Evolutionary conservation across 2,888 invertebrate species (phyloP).

Genomic region (Sericinus montela): DNA sequence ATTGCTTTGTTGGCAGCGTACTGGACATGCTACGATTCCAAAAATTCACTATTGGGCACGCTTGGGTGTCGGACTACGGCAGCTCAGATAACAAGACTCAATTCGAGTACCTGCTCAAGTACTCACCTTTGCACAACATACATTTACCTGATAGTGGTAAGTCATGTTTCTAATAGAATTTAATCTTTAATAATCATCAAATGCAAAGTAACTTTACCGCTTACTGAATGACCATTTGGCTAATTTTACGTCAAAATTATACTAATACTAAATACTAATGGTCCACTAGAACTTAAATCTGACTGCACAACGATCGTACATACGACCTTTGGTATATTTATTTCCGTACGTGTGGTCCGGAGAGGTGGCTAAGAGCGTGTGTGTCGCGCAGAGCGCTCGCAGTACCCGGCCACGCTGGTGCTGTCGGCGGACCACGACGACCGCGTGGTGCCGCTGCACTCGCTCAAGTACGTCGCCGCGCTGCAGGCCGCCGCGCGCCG

Average conservation of each 20-base stretch:
- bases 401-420: constrained; percentile 95
- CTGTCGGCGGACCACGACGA: constrained; percentile 99
- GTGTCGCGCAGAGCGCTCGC: constrained; percentile 48
- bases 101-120: constrained; percentile 90
- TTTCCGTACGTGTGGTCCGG: no score
- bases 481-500: constrained; percentile 85
- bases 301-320: no score
- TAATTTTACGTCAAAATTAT: no score
- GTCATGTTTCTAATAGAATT: not conserved
- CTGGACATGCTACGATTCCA: constrained; percentile 98
- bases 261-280: no score
- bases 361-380: no score
- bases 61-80: constrained; percentile 98
- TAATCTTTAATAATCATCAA: no score
- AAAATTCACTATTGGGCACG: constrained; percentile 98
- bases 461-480: constrained; percentile 95
- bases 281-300: no score
- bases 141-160: constrained; percentile 78
- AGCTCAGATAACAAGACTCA: constrained; percentile 92
- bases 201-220: no score
- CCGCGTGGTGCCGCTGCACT: constrained; percentile 98
- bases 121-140: constrained; percentile 97
- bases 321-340: no score
- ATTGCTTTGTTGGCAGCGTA: constrained; percentile 81
- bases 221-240: no score